phyloP scores from a whole-genome alignment of 2,797 vertebrate species.

The Phyllotis vaccarum region DNA sequence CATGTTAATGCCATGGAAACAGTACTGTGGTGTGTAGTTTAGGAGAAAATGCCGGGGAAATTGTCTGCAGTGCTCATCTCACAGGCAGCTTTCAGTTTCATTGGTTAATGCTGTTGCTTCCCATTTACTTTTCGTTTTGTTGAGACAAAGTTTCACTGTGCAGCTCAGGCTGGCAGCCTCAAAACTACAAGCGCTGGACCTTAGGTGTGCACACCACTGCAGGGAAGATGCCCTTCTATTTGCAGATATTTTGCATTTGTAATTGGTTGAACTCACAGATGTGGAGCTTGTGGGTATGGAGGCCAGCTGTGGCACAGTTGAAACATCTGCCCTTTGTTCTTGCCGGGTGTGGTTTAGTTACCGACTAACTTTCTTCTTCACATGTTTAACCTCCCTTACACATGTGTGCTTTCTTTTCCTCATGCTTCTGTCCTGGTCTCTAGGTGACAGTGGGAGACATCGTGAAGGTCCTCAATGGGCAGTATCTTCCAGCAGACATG shows the following conservation, averaged over 20 bases:
- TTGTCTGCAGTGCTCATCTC: no score
- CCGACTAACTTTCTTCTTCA: not conserved
- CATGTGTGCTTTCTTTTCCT: conserved; percentile 82
- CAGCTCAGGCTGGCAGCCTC: not conserved
- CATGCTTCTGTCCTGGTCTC: conserved; percentile 89
- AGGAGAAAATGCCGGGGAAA: not conserved
- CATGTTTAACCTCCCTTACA: conserved; percentile 38
- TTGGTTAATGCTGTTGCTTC: not conserved
- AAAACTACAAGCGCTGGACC: not conserved
- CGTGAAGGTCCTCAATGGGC: conserved; percentile 99
- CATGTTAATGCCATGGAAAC: not conserved
- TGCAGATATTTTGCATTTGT: not conserved
- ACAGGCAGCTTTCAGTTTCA: not conserved
- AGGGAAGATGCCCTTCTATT: not conserved
- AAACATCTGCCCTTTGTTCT: not conserved
- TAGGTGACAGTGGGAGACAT: conserved; percentile 99
- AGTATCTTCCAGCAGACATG: conserved; percentile 99
- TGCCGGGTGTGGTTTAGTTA: not conserved
- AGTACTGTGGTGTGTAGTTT: not conserved
- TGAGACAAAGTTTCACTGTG: not conserved
- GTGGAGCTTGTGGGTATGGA: not conserved
- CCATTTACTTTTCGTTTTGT: not conserved
- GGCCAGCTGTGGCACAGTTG: not conserved
- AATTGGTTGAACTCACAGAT: not conserved
- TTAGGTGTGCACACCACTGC: not conserved